Base-by-base conservation (phyloP, 2,888 invertebrate species). In the Drosophila kuntzei region DNA sequence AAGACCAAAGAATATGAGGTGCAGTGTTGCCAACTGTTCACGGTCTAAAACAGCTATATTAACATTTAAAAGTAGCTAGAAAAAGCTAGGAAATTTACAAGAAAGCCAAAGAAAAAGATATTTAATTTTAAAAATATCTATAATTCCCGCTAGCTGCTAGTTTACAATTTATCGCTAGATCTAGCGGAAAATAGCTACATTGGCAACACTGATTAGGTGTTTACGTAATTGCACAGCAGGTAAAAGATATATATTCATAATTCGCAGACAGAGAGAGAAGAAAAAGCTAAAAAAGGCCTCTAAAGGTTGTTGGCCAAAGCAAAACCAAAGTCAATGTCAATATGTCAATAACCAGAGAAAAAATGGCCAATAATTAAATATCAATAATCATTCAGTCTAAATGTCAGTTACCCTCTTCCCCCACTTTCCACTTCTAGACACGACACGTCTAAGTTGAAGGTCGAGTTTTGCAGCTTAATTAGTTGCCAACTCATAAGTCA, bases 241-340 rank as follows among this genome's bases (percentile, higher is more conserved):
- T 54, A 22, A 51, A 8, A 64, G 54, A 47, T 64, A 70, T 50
- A 47, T 64, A 70, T 50, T 61, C 58, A 46, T 58, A 59, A 54
- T 55, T 61, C 49, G 46, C 47, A 29, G 29, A 47, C 16, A 29
- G 20, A 18, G 25, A 29, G 37, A 47, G 16, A 22, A 20, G 27
- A 22, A 20, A 22, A 12, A 32, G 29, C 44, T 36, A 18, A 59
- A 41, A 18, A 59, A 41, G 46, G 44, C 54, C 11, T 25, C 22
- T 11, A 49, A 44, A 71, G 79, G 65, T 82, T 76, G 74, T 69
- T 81, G 72, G 69, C 85, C 80, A 27, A 27, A n/a, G n/a, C n/a
- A n/a, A 27, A 18, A 18, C 29, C 41, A 54, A 66, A 78, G 68
- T 62, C 81, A 82, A 85, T 77, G 82, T 78, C 82, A 79, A 70